Evolutionary conservation across 2,113 vertebrate genomes (phyloP), one percentile per base, ranked within the genome.

Genomic region (Solea solea): DNA sequence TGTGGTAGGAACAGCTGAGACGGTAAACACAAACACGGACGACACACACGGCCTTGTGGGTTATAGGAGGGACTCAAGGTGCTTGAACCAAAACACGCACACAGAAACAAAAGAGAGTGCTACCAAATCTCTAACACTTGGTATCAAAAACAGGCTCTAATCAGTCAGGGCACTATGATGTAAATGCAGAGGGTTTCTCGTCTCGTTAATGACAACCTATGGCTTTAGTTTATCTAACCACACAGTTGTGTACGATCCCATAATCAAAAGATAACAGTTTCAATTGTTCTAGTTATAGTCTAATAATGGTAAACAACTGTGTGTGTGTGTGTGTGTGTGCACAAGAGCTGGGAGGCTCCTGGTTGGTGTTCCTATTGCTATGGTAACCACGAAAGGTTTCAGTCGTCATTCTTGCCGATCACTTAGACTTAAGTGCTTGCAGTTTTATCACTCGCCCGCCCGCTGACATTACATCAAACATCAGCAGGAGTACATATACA

Each of bases 61-160:
- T 92, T 93, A 92, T 81, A 72, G 85, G 87, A 82, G 85, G 82
- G 69, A 68, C 79, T 87, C 77, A 80, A 84, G 88, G 85, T 77
- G 81, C 83, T 85, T 86, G 40, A 78, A 86, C 90, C 90, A 94
- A 94, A 87, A 78, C 55, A 51, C 53, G 42, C 25, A 69, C 27
- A n/a, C 58, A 44, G 11, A 53, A 34, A 45, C 12, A 45, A 13
- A 58, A 63, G 16, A 82, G 71, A 75, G 44, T 54, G 85, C 64
- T 73, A 79, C 82, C 72, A 80, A 82, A 81, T 72, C 67, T 44
- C 16, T 66, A 77, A 80, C 92, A 91, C 93, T 74, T 69, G 89
- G 94, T 97, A 97, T 96, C 94, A 97, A 98, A 96, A 96, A 97
- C 96, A 98, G 94, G 95, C 93, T 87, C 92, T 92, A 95, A 95